phyloP scores from a whole-genome alignment of 1,140 invertebrate genomes.

The Scylla paramamosain region DNA sequence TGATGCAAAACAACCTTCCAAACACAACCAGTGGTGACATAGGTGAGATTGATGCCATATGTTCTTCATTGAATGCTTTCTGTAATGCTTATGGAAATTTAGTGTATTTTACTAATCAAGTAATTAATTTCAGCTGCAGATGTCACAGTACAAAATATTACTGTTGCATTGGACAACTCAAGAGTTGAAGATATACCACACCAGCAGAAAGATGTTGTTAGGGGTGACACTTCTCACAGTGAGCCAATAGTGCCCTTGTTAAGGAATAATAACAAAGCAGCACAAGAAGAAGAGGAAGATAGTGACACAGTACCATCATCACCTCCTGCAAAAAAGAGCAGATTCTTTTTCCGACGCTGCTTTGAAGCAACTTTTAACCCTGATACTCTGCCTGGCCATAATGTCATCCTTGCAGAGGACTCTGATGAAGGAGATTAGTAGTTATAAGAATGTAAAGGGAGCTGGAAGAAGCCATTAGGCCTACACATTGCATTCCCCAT shows the following conservation, averaged over 20 bases:
- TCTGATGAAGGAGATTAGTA: conserved; percentile 82
- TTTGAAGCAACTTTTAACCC: conserved; percentile 86
- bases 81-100: too few relatives aligned
- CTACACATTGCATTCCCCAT: too few relatives aligned
- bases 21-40: too few relatives aligned
- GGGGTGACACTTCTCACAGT: conserved; percentile 79
- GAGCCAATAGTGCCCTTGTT: conserved; percentile 81
- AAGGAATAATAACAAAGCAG: not conserved
- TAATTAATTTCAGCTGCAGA: not conserved
- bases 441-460: not conserved
- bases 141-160: not conserved
- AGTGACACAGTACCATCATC: conserved; percentile 79
- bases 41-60: too few relatives aligned
- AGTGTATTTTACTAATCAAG: not conserved
- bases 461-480: too few relatives aligned
- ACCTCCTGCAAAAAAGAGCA: conserved; percentile 56
- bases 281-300: conserved; percentile 68
- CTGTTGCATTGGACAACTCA: not conserved
- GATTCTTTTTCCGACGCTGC: conserved; percentile 84
- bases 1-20: too few relatives aligned
- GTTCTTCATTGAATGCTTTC: too few relatives aligned
- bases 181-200: not conserved
- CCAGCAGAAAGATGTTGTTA: not conserved
- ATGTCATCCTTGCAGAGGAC: conserved; percentile 60
- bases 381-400: conserved; percentile 39